Evolutionary conservation across 2,113 vertebrate species (phyloP).

Genomic region (Nycticebus coucang): DNA sequence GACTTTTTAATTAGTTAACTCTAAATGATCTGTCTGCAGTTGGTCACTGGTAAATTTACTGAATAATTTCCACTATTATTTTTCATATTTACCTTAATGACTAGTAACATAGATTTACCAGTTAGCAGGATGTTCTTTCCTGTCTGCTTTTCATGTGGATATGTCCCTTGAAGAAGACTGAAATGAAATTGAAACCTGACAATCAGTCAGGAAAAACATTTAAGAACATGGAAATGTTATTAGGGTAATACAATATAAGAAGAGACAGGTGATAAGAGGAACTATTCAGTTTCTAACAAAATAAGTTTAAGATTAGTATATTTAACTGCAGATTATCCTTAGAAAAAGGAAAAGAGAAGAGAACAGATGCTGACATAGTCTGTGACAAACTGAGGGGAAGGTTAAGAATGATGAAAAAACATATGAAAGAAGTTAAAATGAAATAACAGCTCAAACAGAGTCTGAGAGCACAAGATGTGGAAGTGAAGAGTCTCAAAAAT

Average conservation of each 20-base stretch:
- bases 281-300: background rate
- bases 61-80: constrained; percentile 19
- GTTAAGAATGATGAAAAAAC: constrained; percentile 90
- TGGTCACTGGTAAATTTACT: background rate
- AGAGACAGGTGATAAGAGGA: background rate
- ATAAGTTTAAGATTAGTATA: background rate
- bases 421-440: constrained; percentile 88
- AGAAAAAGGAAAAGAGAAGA: constrained; percentile 94
- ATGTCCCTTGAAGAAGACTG: background rate
- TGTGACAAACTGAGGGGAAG: constrained; percentile 89
- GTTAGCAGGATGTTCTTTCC: background rate
- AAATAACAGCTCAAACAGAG: constrained; percentile 90
- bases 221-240: background rate
- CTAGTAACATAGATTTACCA: background rate
- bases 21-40: background rate
- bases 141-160: background rate
- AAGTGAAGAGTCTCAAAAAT: constrained; percentile 88
- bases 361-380: constrained; percentile 86
- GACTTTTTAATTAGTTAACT: background rate
- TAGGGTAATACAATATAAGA: background rate
- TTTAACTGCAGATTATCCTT: constrained; percentile 89
- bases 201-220: background rate
- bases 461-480: constrained; percentile 89
- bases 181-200: constrained; percentile 17
- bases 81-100: background rate